A percentile compares a stretch with the other conserved stretches of the same genome.
Evolutionary conservation across 2,797 vertebrate species (phyloP).

Genomic region (Nothura maculosa): DNA sequence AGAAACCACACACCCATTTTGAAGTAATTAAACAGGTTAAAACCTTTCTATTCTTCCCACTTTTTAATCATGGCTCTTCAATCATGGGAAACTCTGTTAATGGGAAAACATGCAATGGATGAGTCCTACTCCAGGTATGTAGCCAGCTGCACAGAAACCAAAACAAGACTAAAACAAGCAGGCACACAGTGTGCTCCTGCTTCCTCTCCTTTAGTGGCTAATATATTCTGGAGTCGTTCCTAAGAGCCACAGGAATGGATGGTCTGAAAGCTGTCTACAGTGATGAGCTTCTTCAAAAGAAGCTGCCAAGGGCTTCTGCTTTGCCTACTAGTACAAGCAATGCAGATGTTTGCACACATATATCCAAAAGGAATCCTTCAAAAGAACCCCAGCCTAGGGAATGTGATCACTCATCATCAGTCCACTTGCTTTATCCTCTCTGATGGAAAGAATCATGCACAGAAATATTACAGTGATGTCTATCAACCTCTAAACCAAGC

Average conservation of each 20-base stretch:
- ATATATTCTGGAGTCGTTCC: fast-evolving
- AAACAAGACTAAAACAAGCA: not conserved
- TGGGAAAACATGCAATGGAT: not conserved
- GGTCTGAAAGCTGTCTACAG: fast-evolving
- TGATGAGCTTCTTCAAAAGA: fast-evolving
- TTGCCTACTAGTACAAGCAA: too few species aligned
- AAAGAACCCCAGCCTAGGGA: not conserved
- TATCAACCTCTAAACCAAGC: not conserved
- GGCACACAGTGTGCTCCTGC: fast-evolving
- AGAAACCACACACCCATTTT: not conserved
- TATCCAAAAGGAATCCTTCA: not conserved
- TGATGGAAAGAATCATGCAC: fast-evolving
- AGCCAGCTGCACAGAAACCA: not conserved
- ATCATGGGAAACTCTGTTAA: not conserved
- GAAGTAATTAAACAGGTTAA: not conserved
- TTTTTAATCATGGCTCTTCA: not conserved
- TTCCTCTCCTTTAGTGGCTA: not conserved
- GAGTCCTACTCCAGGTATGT: not conserved
- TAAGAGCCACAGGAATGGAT: fast-evolving
- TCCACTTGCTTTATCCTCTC: fast-evolving
- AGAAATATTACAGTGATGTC: fast-evolving
- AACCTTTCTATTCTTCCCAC: not conserved
- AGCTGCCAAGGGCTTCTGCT: not conserved
- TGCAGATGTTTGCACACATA: not conserved
- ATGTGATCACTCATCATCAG: not conserved